Conservation (phyloP, 1,140 invertebrate species). For the Sarcophaga peregrina region DNA sequence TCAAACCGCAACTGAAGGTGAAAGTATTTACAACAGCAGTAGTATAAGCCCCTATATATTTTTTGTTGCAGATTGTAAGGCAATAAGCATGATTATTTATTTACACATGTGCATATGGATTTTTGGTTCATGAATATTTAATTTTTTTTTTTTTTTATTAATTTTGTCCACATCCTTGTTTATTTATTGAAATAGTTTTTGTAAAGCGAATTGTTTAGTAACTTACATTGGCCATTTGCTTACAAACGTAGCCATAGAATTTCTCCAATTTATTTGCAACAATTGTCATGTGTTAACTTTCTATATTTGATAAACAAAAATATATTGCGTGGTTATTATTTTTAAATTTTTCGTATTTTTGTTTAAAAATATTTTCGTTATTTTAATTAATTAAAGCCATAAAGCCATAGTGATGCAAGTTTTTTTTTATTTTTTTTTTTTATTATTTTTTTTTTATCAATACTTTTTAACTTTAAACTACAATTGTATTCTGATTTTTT, state of each 20-base stretch:
- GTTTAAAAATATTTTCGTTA: not conserved
- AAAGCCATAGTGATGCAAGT: too few relatives aligned
- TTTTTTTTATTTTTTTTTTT: not conserved
- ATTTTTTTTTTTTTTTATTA: not conserved
- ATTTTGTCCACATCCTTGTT: not conserved
- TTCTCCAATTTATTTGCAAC: constrained; percentile 28
- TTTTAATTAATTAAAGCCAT: not conserved
- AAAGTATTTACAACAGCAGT: too few relatives aligned
- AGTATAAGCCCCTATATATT: too few relatives aligned
- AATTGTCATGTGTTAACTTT: constrained; percentile 24
- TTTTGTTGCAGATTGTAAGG: too few relatives aligned
- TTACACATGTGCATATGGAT: too few relatives aligned
- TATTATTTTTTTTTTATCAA: not conserved
- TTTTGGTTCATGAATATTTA: not conserved
- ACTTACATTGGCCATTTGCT: constrained; percentile 32
- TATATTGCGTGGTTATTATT: too few relatives aligned
- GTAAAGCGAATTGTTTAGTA: not conserved
- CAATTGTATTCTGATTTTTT: too few relatives aligned
- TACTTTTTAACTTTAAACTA: too few relatives aligned
- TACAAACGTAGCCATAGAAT: constrained; percentile 4
- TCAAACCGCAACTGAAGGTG: too few relatives aligned
- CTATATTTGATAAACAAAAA: not conserved
- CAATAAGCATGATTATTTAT: too few relatives aligned
- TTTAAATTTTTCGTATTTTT: not conserved
- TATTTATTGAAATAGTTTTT: not conserved